Conservation (phyloP, 2,888 invertebrate species). For the Andrena dorsata region DNA sequence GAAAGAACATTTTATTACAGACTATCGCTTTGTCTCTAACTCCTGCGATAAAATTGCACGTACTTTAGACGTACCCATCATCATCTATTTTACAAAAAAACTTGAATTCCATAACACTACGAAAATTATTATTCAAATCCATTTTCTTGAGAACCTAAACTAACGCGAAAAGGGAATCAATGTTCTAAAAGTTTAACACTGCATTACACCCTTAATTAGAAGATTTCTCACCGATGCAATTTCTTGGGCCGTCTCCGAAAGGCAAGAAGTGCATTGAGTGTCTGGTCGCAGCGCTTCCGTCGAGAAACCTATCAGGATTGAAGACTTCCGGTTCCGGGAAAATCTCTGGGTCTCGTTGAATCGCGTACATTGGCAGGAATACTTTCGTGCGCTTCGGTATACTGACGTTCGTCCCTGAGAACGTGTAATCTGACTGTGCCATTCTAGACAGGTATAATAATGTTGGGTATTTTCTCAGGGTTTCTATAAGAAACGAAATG, state of each 20-base stretch:
- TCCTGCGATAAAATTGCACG: no score
- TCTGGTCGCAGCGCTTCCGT: slow-evolving; percentile 64
- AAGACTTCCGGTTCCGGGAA: slow-evolving; percentile 76
- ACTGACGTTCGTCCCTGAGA: slow-evolving; percentile 66
- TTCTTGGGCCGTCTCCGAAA: slow-evolving; percentile 80
- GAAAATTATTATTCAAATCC: no score
- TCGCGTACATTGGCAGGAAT: slow-evolving; percentile 68
- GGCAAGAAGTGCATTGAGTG: slow-evolving; percentile 75
- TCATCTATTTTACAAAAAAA: no score
- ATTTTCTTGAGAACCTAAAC: no score
- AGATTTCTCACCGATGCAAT: slow-evolving; percentile 77
- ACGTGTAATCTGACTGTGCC: slow-evolving; percentile 70
- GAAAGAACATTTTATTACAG: no score
- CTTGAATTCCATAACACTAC: no score
- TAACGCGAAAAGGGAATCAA: background rate
- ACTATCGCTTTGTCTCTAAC: no score
- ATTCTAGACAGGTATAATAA: slow-evolving; percentile 78
- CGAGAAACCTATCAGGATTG: slow-evolving; percentile 76
- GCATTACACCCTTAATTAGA: background rate
- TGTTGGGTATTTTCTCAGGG: slow-evolving; percentile 85
- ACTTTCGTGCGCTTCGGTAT: slow-evolving; percentile 68
- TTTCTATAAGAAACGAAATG: slow-evolving; percentile 77
- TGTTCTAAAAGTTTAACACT: background rate
- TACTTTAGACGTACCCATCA: no score
- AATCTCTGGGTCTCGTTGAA: slow-evolving; percentile 74